Evolutionary conservation across 2,888 invertebrate species (phyloP), one percentile per base, ranked within the genome.

Genomic region (Acrocyrtus sp.): DNA sequence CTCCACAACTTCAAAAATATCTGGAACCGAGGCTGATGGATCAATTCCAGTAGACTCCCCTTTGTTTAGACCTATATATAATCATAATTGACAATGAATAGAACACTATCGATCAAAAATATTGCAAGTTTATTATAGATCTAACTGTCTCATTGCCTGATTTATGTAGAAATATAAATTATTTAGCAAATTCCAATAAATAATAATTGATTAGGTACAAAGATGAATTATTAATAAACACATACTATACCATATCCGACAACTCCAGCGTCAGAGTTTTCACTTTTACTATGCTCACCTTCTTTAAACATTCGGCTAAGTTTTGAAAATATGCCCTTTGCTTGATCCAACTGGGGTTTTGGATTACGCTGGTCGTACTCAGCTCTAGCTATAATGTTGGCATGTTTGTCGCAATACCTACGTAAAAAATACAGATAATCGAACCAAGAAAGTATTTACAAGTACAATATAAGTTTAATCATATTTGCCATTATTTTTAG

Each of bases 351-450:
- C 22, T 45, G 69, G 17, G 39, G 1, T 17, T 45, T 69, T 2
- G 69, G 69, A 34, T 61, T 69, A 1, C 54, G 61, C 8, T 21
- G 43, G 15, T 69, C 69, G 27, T 47, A 69, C 43, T 69, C 69
- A 6, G 24, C 6, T 34, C 47, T 60, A 0, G 61, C 69, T 26
- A 69, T 53, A n/a, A 45, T 22, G 19, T 47, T 26, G 2, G 69
- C 45, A 61, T 69, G 69, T 5, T 60, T 29, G 26, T 69, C 69
- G 39, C 69, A 69, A 21, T 34, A 61, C 5, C 69, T 69, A 47
- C 15, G 47, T 19, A 2, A 50, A 51, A 60, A 57, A n/a, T n/a
- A 48, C 22, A 12, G 10, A 29, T 34, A 34, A 17, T 6, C 21
- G 5, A 29, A 58, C 47, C 43, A 57, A 41, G 15, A n/a, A n/a